Evolutionary conservation across 2,888 invertebrate species (phyloP), one percentile per base, ranked within the genome.

Genomic region (Parnassius smintheus): DNA sequence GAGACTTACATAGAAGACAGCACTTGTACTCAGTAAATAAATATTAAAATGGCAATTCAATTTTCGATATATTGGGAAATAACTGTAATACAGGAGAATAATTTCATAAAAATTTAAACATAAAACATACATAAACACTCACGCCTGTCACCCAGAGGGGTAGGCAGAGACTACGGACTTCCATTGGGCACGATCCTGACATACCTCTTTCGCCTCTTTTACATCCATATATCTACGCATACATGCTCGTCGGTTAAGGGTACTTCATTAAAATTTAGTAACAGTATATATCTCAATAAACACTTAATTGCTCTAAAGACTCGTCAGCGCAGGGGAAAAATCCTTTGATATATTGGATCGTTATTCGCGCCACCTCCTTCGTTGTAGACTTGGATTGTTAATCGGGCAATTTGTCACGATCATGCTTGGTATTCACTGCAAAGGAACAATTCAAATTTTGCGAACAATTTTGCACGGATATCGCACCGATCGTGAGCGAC

Each of bases 261-360:
- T n/a, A n/a, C n/a, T n/a, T n/a, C 2, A 46, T 46, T 2, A 12
- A 46, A 46, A 3, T 11, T n/a, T 49, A 18, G 49, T 13, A 13
- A 49, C 2, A 35, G 3, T 49, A 49, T 49, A 49, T 49, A 7
- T 13, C 49, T 78, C 78, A 81, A 83, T 84, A 83, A 85, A 83
- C 77, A 82, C 80, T 79, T 79, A 81, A 81, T 76, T 67, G 67
- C 66, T 72, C 70, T 73, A 75, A 73, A 78, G 75, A 77, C 78
- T 83, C 82, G 81, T 85, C 86, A 83, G 80, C 74, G 76, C 73
- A 77, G 72, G 72, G 74, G 82, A 86, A 86, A 84, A 90, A 89
- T 88, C 90, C 88, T 88, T 87, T 91, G 89, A 91, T 89, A 87
- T 88, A 91, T 91, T 82, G 82, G 82, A 83, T 88, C 89, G 90